phyloP scores from a whole-genome alignment of 2,888 invertebrate genomes.

The Eledona agricola region DNA sequence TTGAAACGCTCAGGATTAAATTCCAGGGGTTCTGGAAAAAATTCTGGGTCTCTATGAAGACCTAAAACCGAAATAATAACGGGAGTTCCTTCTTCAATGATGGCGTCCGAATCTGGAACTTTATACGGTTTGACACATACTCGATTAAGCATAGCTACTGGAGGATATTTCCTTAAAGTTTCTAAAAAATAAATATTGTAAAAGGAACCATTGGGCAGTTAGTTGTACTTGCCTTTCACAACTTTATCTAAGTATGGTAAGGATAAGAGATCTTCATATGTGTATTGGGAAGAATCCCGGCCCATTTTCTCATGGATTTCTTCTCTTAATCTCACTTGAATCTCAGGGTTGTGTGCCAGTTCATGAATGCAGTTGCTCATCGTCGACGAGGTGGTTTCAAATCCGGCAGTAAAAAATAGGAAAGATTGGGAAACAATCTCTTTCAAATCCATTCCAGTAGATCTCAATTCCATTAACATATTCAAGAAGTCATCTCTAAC shows the following conservation, averaged over 20 bases:
- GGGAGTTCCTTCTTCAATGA: constrained; percentile 52
- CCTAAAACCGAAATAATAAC: constrained; percentile 55
- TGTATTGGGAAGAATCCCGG: constrained; percentile 54
- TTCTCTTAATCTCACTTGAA: constrained; percentile 60
- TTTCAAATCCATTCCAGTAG: constrained; percentile 41
- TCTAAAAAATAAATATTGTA: constrained; percentile 52
- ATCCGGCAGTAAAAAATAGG: constrained; percentile 69
- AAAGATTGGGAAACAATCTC: constrained; percentile 64
- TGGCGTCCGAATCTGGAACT: constrained; percentile 45
- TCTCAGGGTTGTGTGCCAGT: constrained; percentile 60
- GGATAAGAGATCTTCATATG: constrained; percentile 60
- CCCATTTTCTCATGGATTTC: constrained; percentile 57
- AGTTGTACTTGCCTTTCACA: constrained; percentile 42
- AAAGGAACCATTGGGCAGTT: too few species aligned
- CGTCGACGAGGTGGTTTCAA: constrained; percentile 69
- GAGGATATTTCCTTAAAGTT: constrained; percentile 59
- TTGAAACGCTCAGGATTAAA: constrained; percentile 60
- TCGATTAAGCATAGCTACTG: constrained; percentile 51
- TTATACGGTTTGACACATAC: constrained; percentile 47
- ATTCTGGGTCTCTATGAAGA: constrained; percentile 56
- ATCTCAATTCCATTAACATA: constrained; percentile 62
- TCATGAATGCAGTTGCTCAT: constrained; percentile 66
- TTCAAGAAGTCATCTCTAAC: constrained; percentile 66
- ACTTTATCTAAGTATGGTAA: constrained; percentile 62
- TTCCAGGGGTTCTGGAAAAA: constrained; percentile 58